These are phyloP conservation scores for Adelosebastes latens DNA, from an alignment of 2,797 vertebrate genomes.

Conservation along the genomic window DNA sequence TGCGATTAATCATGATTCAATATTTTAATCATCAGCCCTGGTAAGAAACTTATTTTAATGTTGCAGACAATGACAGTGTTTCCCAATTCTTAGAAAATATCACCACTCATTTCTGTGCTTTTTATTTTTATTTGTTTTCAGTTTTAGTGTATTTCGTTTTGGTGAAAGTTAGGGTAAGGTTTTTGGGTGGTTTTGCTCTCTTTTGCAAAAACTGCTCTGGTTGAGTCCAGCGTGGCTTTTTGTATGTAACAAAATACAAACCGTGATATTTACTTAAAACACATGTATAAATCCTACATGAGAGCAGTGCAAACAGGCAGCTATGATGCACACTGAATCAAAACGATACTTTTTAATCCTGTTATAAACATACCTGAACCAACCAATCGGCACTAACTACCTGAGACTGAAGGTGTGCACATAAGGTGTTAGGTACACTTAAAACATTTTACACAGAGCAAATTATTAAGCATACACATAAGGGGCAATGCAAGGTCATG, in stretches of 20 bases:
- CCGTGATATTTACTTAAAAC: background rate
- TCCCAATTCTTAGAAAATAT: background rate
- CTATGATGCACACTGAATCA: background rate
- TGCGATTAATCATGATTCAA: too few relatives aligned
- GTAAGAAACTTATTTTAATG: background rate
- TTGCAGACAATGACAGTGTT: background rate
- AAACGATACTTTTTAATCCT: background rate
- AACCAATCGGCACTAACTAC: background rate
- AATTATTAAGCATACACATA: background rate
- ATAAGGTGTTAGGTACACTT: too few relatives aligned
- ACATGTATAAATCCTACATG: background rate
- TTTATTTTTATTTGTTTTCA: background rate
- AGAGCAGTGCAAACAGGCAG: background rate
- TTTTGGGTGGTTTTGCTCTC: background rate
- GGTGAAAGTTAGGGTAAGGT: background rate
- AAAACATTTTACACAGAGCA: background rate
- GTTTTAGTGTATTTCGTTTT: background rate
- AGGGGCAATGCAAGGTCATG: background rate
- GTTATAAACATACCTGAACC: background rate
- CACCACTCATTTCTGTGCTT: background rate
- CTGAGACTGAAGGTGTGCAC: background rate
- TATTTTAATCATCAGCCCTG: too few relatives aligned
- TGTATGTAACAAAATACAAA: background rate
- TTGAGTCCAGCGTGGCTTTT: background rate
- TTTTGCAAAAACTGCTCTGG: background rate